phyloP scores from a whole-genome alignment of 1,140 invertebrate species.

The Cephus cinctus region DNA sequence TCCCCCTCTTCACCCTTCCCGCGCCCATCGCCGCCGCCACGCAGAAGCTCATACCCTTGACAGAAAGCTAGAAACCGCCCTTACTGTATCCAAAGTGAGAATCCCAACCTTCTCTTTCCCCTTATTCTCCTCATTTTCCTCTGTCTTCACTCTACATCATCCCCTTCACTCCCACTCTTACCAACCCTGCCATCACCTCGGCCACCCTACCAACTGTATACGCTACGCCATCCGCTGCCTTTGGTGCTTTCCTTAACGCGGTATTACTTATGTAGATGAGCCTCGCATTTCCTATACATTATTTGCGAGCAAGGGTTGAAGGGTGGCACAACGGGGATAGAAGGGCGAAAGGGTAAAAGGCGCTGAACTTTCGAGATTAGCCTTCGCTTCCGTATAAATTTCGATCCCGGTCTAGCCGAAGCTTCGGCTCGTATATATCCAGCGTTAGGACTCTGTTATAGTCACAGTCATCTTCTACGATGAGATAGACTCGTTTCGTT shows the following conservation, averaged over 20 bases:
- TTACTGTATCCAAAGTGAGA: background rate
- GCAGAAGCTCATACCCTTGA: background rate
- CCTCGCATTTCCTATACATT: conserved; percentile 53
- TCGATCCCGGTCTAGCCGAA: conserved; percentile 6
- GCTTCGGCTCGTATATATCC: no score
- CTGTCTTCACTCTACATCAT: conserved; percentile 28
- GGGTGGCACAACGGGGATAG: conserved; percentile 5
- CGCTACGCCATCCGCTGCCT: conserved; percentile 38
- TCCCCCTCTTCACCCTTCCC: conserved; percentile 16
- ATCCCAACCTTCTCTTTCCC: conserved; percentile 5
- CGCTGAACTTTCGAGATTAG: conserved; percentile 49
- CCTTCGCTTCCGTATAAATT: conserved; percentile 29
- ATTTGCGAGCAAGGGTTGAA: conserved; percentile 43
- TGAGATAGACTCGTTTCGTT: no score
- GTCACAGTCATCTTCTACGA: no score
- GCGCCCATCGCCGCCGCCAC: conserved; percentile 14
- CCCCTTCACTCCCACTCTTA: conserved; percentile 10
- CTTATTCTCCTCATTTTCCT: conserved; percentile 19
- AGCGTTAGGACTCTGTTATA: no score
- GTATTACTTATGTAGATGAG: conserved; percentile 57
- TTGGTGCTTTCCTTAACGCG: conserved; percentile 52
- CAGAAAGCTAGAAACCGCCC: background rate
- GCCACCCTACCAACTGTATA: no score
- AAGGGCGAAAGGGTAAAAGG: conserved; percentile 32
- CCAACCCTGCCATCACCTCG: no score